Percentiles rank a stretch among this genome's conserved stretches.
Evolutionary conservation across 2,113 vertebrate species (phyloP).

Genomic region (Phoenicopterus ruber): DNA sequence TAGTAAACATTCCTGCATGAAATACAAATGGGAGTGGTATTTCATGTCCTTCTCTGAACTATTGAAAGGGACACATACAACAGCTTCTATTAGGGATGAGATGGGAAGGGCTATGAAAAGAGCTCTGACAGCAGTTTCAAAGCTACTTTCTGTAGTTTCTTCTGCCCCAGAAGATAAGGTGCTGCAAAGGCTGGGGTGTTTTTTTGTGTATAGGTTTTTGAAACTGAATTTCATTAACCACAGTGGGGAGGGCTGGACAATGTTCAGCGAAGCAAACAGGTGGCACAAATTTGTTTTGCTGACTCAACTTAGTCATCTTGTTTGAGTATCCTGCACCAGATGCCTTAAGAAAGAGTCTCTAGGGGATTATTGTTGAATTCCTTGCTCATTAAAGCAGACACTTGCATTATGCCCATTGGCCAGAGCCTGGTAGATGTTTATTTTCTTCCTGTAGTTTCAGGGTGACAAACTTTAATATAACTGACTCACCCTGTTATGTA

Average conservation of each 20-base stretch:
- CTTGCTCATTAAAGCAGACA: background rate
- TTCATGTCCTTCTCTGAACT: background rate
- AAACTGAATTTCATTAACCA: background rate
- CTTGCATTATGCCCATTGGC: background rate
- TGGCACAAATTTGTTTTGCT: background rate
- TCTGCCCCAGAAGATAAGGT: background rate
- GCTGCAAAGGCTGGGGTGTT: background rate
- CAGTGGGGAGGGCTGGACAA: background rate
- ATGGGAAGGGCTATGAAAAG: background rate
- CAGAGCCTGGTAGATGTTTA: background rate
- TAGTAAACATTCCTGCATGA: background rate
- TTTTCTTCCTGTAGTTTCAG: slow-evolving; percentile 2
- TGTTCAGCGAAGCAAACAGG: background rate
- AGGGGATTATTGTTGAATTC: background rate
- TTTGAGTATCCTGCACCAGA: background rate
- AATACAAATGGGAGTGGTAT: background rate
- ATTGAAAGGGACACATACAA: background rate
- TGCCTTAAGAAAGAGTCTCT: background rate
- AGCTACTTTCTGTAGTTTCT: background rate
- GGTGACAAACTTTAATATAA: background rate
- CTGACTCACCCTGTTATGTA: background rate
- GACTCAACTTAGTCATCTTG: background rate
- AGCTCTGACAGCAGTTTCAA: background rate
- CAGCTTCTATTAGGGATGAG: background rate
- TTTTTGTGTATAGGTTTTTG: background rate